phyloP scores from a whole-genome alignment of 2,888 invertebrate species.

The Aproaerema taeniolella region DNA sequence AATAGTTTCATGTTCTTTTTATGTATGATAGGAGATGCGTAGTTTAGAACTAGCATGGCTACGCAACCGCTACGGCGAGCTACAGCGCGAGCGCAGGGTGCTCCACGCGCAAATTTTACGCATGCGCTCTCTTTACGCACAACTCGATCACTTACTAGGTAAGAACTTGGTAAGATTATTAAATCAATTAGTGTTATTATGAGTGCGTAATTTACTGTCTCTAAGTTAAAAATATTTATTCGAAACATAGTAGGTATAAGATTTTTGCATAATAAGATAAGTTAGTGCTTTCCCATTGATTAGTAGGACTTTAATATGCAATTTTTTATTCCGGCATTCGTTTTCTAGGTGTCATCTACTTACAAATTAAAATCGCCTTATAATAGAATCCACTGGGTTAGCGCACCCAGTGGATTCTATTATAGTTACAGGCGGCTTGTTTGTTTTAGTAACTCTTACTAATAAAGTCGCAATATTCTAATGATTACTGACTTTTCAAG shows the following conservation, averaged over 20 bases:
- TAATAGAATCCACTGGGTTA: too few relatives aligned
- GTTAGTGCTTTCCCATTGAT: not conserved
- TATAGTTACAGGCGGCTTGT: too few relatives aligned
- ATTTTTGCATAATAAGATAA: not conserved
- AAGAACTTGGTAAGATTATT: too few relatives aligned
- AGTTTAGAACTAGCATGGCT: conserved; percentile 54
- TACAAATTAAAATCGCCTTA: too few relatives aligned
- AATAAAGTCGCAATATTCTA: too few relatives aligned
- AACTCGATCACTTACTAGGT: conserved; percentile 50
- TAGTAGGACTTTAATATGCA: not conserved
- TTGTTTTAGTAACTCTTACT: too few relatives aligned
- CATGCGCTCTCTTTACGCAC: conserved; percentile 45
- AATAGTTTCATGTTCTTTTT: not conserved
- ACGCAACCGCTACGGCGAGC: conserved; percentile 41
- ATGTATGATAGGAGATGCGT: conserved; percentile 55
- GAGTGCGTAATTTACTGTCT: too few relatives aligned
- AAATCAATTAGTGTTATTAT: not conserved
- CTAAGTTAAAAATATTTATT: too few relatives aligned
- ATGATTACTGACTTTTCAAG: too few relatives aligned
- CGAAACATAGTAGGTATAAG: too few relatives aligned
- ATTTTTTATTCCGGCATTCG: not conserved
- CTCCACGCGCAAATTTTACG: conserved; percentile 54
- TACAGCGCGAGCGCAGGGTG: conserved; percentile 47
- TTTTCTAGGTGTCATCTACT: too few relatives aligned
- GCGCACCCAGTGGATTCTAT: too few relatives aligned